A percentile compares a stretch with the other conserved stretches of the same genome.
These are phyloP conservation scores for Parnassius apollo DNA, from an alignment of 2,888 invertebrate species.

Conservation along the genomic window DNA sequence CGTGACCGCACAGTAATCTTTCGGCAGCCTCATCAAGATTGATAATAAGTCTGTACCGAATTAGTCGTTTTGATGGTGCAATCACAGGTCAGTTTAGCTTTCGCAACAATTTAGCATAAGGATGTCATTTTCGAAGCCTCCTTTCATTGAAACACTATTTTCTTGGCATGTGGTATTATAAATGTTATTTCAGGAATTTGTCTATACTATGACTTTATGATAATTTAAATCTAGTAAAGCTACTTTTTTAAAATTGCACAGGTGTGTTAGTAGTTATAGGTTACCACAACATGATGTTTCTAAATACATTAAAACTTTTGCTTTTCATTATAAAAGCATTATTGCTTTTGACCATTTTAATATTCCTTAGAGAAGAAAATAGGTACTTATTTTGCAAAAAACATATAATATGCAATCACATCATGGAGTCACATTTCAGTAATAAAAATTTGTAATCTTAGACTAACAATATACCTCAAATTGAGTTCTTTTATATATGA, in stretches of 20 bases:
- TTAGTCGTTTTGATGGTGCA: constrained; percentile 46
- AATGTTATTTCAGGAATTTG: background rate
- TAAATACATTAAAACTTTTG: background rate
- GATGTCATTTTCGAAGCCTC: constrained; percentile 33
- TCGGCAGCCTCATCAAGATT: constrained; percentile 34
- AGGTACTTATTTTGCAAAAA: too few relatives aligned
- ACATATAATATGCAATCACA: too few relatives aligned
- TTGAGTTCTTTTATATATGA: too few relatives aligned
- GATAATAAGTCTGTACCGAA: constrained; percentile 36
- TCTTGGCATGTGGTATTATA: constrained; percentile 27
- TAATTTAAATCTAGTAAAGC: background rate
- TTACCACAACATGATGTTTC: constrained; percentile 15
- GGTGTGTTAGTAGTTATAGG: constrained; percentile 23
- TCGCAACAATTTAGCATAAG: constrained; percentile 40
- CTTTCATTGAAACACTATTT: constrained; percentile 19
- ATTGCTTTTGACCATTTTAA: too few relatives aligned
- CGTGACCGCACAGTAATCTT: constrained; percentile 48
- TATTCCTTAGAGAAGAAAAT: too few relatives aligned
- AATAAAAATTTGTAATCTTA: too few relatives aligned
- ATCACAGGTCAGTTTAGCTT: constrained; percentile 43
- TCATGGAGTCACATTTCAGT: too few relatives aligned
- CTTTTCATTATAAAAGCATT: background rate
- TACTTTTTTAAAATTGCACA: constrained; percentile 1
- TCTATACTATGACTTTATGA: background rate
- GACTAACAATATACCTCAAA: too few relatives aligned